A percentile compares a stretch with the other conserved stretches of the same genome.
Conservation (phyloP, 2,113 vertebrate genomes). For the Semicossyphus pulcher region DNA sequence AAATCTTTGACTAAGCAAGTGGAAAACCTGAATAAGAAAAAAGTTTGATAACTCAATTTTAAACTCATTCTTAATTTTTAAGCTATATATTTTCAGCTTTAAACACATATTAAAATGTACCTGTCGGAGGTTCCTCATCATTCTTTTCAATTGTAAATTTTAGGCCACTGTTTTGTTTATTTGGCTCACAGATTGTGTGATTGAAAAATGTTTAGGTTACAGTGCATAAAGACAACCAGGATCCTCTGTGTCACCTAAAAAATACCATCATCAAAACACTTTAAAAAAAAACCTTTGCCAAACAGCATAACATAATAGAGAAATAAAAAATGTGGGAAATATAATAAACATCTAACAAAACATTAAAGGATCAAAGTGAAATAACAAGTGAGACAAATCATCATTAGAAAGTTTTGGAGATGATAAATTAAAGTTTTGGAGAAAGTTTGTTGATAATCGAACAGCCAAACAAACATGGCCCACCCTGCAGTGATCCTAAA, state of each 20-base stretch:
- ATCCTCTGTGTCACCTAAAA: slow-evolving; percentile 36
- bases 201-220: not conserved
- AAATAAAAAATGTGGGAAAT: too few relatives aligned
- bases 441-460: too few relatives aligned
- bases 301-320: too few relatives aligned
- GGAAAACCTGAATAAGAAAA: not conserved
- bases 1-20: not conserved
- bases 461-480: not conserved
- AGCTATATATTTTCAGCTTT: not conserved
- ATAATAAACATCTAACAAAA: too few relatives aligned
- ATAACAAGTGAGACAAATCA: not conserved
- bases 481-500: too few relatives aligned
- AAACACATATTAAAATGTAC: not conserved
- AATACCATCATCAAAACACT: not conserved
- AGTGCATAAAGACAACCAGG: not conserved
- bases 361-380: too few relatives aligned
- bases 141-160: not conserved
- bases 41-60: too few relatives aligned
- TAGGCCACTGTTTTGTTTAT: not conserved
- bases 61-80: too few relatives aligned
- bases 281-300: too few relatives aligned
- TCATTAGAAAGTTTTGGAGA: not conserved
- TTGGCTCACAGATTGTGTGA: not conserved
- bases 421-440: too few relatives aligned
- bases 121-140: not conserved